Evolutionary conservation across 2,797 vertebrate genomes (phyloP), one percentile per base, ranked within the genome.

Genomic region (Protonibea diacanthus): DNA sequence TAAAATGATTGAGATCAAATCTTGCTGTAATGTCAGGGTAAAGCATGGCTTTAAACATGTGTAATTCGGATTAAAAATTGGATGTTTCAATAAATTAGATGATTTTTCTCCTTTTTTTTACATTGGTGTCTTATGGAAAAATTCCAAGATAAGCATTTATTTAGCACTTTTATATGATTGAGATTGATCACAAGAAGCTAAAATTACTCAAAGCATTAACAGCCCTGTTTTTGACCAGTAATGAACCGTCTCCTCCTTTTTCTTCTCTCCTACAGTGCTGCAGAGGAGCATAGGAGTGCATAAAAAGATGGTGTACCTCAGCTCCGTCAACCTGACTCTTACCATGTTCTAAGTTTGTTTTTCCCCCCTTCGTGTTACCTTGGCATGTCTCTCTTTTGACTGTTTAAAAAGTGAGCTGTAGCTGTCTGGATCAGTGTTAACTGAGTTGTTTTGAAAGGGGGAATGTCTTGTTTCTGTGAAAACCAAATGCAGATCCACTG

Each of bases 401-500:
- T 70, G 38, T 74, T 76, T 33, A 42, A 21, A 70, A 62, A 42
- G 27, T 64, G 23, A 71, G 23, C 23, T 67, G 52, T 48, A 42
- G 6, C 51, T 58, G 18, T 62, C 51, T 44, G 23, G 23, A 47
- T 74, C 55, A 40, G n/a, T 60, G 47, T 40, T 21, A 23, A 61
- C 17, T 51, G 9, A 71, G 52, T 53, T 57, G 17, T 20, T 80
- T 73, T 71, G 21, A 40, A 62, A 66, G 62, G 17, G 62, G 15
- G 57, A 62, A 49, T 11, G 20, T 85, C 20, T 77, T 59, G 27
- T 78, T 86, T 81, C 49, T 89, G 77, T 74, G n/a, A 73, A 67
- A 69, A 47, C 27, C 21, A 81, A 67, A 68, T 58, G 29, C 25
- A 47, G 17, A 80, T 83, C 60, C 52, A 60, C 20, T 56, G 5